phyloP scores from a whole-genome alignment of 1,140 invertebrate species.

The Drosophila rufa region DNA sequence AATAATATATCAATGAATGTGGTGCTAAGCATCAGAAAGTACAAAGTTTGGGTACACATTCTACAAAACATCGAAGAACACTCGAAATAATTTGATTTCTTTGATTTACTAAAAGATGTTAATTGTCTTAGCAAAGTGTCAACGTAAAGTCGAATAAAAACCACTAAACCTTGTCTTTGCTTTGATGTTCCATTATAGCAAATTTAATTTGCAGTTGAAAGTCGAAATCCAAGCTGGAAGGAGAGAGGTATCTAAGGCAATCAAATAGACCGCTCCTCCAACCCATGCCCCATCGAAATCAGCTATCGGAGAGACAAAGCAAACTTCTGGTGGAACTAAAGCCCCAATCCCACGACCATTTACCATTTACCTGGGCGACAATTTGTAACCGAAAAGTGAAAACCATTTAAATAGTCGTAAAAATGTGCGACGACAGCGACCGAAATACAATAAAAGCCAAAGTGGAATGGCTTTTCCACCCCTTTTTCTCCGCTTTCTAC shows the following conservation, averaged over 20 bases:
- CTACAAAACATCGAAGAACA: no score
- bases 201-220: neutral
- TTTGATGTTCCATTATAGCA: constrained; percentile 8
- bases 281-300: constrained; percentile 3
- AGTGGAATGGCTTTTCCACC: constrained; percentile 36
- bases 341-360: neutral
- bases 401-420: constrained; percentile 80
- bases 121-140: neutral
- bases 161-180: neutral
- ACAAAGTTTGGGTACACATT: no score
- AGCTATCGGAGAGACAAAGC: constrained; percentile 4
- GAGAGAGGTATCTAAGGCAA: neutral
- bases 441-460: constrained; percentile 74
- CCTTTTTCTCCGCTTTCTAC: neutral
- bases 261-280: neutral
- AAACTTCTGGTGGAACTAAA: constrained; percentile 2
- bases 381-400: constrained; percentile 73
- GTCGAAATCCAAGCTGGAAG: neutral
- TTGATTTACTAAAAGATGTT: no score
- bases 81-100: no score
- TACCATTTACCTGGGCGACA: constrained; percentile 48
- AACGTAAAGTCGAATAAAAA: neutral
- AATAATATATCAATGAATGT: no score
- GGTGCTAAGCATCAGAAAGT: no score
- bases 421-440: constrained; percentile 77